Evolutionary conservation across 2,888 invertebrate genomes (phyloP), one percentile per base, ranked within the genome.

Genomic region (Cheilosia variabilis): DNA sequence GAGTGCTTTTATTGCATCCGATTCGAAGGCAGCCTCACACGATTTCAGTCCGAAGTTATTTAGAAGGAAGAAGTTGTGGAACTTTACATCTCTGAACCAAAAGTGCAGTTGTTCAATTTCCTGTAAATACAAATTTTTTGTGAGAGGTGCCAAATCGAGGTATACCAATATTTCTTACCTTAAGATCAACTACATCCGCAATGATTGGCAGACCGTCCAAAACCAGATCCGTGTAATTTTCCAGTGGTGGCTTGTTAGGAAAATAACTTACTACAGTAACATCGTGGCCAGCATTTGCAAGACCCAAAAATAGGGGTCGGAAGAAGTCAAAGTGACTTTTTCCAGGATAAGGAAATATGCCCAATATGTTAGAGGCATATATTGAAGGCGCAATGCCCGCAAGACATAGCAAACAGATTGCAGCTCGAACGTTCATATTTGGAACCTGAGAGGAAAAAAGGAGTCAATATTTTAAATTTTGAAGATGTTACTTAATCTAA

Each of bases 201-300:
- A 91, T 69, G 15, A 89, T 7, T 0, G 89, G 88, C 87, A 89
- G 81, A 1, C 89, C 90, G 15, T 88, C 80, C 17, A 91, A 88
- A 3, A 87, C 87, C 17, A 89, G 80, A 66, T 91, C 90, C 47
- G 89, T 90, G 68, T 91, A 91, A 58, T 91, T 91, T 13, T 87
- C 58, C 15, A 89, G 68, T 0, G 90, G 88, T 10, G 90, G 72
- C 43, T 91, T 89, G 27, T 90, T 88, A 0, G 93, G 92, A 88
- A 93, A 93, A 80, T 91, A 91, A 68, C 92, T 92, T 3, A 93
- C 89, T 88, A 93, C 92, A 19, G 91, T 92, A 2, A 93, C 89
- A 50, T 93, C 90, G 83, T 93, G 93, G 1, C 93, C 93, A 17
- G 90, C 89, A 13, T 88, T 84, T 1, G 92, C 92, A 15, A 93